These are phyloP conservation scores for Thera britannica DNA, from an alignment of 2,888 invertebrate genomes.

Conservation along the genomic window DNA sequence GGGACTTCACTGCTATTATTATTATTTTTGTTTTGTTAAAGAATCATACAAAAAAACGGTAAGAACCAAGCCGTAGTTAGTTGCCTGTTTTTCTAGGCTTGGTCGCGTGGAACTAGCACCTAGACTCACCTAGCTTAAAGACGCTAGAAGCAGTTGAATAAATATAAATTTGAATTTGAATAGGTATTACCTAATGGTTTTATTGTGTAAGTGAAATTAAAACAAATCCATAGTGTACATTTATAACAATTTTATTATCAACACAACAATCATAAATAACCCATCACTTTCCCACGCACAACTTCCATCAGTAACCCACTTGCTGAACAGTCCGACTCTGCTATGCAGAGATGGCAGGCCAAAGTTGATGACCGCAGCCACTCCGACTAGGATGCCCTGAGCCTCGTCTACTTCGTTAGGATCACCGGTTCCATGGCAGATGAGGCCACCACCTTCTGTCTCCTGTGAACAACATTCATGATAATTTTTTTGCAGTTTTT, in stretches of 20 bases:
- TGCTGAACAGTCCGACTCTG: constrained; percentile 51
- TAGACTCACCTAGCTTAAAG: too few relatives aligned
- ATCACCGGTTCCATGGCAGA: constrained; percentile 65
- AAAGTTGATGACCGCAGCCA: constrained; percentile 56
- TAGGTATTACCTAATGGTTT: too few relatives aligned
- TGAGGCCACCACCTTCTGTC: constrained; percentile 62
- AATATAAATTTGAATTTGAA: too few relatives aligned
- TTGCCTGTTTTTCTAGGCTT: too few relatives aligned
- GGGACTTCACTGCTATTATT: too few relatives aligned
- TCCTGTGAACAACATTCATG: constrained; percentile 49
- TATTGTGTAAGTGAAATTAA: background rate
- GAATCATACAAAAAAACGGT: too few relatives aligned
- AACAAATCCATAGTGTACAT: constrained; percentile 8
- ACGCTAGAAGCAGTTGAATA: too few relatives aligned
- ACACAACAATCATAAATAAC: constrained; percentile 14
- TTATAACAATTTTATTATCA: constrained; percentile 35
- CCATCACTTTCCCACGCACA: constrained; percentile 23
- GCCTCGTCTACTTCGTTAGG: constrained; percentile 51
- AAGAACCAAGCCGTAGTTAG: too few relatives aligned
- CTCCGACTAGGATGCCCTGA: constrained; percentile 63
- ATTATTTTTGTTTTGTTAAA: too few relatives aligned
- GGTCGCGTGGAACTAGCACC: too few relatives aligned
- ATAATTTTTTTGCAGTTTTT: too few relatives aligned
- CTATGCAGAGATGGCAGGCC: constrained; percentile 58
- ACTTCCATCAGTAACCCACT: constrained; percentile 57